phyloP scores from a whole-genome alignment of 2,113 vertebrate genomes.

The Anolis carolinensis region DNA sequence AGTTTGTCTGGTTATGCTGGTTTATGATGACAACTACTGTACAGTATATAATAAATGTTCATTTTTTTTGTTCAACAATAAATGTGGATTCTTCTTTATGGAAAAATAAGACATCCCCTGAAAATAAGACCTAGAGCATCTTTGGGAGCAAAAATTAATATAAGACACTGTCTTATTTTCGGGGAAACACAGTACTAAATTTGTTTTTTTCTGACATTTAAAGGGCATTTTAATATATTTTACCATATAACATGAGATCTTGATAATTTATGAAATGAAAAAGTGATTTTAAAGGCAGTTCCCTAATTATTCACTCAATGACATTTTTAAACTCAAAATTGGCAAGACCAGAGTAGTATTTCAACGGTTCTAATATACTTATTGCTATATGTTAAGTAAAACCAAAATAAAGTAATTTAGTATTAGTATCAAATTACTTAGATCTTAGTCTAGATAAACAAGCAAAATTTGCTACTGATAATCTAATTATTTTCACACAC shows the following conservation, averaged over 20 bases:
- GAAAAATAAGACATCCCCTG: too few relatives aligned
- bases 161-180: too few relatives aligned
- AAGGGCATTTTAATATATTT: not conserved
- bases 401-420: not conserved
- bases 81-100: too few relatives aligned
- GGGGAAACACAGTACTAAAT: too few relatives aligned
- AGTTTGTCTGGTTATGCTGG: too few relatives aligned
- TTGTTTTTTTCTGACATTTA: not conserved
- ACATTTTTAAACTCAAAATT: not conserved
- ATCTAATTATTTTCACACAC: slow-evolving; percentile 6
- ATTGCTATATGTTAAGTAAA: not conserved
- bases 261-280: not conserved
- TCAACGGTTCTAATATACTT: not conserved
- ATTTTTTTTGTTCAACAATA: too few relatives aligned
- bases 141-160: too few relatives aligned
- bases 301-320: not conserved
- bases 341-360: not conserved
- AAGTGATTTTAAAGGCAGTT: not conserved
- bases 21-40: too few relatives aligned
- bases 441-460: slow-evolving; percentile 1
- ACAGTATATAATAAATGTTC: too few relatives aligned
- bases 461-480: not conserved
- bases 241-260: not conserved
- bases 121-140: too few relatives aligned
- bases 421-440: slow-evolving; percentile 1